Evolutionary conservation across 2,797 vertebrate genomes (phyloP).

Genomic region (Vespertilio murinus): DNA sequence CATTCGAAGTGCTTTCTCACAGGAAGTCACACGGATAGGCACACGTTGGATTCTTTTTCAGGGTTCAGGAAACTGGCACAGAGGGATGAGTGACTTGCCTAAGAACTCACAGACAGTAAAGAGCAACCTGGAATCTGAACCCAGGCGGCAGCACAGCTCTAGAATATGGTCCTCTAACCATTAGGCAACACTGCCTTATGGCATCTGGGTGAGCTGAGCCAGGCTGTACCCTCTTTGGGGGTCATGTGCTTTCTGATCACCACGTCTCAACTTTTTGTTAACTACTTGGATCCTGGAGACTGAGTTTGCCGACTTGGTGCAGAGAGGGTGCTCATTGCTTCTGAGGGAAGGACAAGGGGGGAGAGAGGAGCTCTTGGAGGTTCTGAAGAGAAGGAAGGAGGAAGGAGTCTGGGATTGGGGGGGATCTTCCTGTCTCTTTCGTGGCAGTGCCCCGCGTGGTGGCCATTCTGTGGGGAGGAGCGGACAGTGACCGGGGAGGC

Average conservation of each 20-base stretch:
- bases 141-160: not conserved
- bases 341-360: not conserved
- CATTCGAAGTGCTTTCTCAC: not conserved
- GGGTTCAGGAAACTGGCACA: not conserved
- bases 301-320: not conserved
- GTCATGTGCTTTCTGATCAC: not conserved
- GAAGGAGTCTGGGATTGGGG: not conserved
- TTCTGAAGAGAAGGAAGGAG: not conserved
- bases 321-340: not conserved
- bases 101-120: not conserved
- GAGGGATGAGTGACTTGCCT: not conserved
- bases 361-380: not conserved
- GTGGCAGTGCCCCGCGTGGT: not conserved
- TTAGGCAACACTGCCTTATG: no score
- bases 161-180: not conserved
- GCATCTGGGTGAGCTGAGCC: not conserved
- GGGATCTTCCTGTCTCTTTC: not conserved
- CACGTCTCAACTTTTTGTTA: not conserved
- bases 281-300: not conserved
- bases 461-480: not conserved
- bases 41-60: not conserved
- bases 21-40: not conserved
- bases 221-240: not conserved
- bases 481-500: not conserved
- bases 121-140: not conserved